Evolutionary conservation across 2,888 invertebrate species (phyloP).

Genomic region (Andrena marginata): DNA sequence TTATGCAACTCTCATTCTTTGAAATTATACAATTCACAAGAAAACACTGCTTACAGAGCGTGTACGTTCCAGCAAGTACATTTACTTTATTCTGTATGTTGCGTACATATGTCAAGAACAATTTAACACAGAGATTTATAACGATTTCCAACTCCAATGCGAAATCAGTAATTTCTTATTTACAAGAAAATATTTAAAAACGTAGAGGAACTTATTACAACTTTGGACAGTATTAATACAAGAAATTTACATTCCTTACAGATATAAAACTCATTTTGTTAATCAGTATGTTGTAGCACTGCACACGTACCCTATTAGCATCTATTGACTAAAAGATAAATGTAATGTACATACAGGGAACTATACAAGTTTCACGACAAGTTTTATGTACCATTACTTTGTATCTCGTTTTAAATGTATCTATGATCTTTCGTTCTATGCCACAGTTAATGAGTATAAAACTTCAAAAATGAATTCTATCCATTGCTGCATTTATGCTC

Average conservation of each 20-base stretch:
- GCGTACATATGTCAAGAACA: conserved; percentile 21
- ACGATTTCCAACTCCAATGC: conserved; percentile 38
- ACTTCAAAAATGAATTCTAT: conserved; percentile 46
- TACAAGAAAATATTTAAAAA: conserved; percentile 43
- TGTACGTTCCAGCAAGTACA: conserved; percentile 24
- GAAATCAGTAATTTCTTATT: conserved; percentile 39
- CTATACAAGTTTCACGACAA: conserved; percentile 43
- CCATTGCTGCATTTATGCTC: conserved; percentile 32
- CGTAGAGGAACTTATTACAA: conserved; percentile 44
- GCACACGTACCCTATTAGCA: conserved; percentile 20
- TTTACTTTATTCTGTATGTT: conserved; percentile 5
- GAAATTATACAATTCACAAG: conserved; percentile 41
- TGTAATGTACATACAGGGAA: conserved; percentile 36
- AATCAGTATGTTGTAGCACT: conserved; percentile 28
- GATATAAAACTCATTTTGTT: conserved; percentile 28
- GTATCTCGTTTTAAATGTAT: conserved; percentile 36
- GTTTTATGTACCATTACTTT: conserved; percentile 22
- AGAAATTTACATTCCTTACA: conserved; percentile 38
- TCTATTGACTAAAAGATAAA: conserved; percentile 42
- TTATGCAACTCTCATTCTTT: conserved; percentile 13
- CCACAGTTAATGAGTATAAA: conserved; percentile 65
- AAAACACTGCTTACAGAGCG: conserved; percentile 37
- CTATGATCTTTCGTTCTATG: conserved; percentile 55
- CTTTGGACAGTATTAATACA: conserved; percentile 45
- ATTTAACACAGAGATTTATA: conserved; percentile 32